phyloP scores from a whole-genome alignment of 2,113 vertebrate species.

The Cyanocitta stelleri region DNA sequence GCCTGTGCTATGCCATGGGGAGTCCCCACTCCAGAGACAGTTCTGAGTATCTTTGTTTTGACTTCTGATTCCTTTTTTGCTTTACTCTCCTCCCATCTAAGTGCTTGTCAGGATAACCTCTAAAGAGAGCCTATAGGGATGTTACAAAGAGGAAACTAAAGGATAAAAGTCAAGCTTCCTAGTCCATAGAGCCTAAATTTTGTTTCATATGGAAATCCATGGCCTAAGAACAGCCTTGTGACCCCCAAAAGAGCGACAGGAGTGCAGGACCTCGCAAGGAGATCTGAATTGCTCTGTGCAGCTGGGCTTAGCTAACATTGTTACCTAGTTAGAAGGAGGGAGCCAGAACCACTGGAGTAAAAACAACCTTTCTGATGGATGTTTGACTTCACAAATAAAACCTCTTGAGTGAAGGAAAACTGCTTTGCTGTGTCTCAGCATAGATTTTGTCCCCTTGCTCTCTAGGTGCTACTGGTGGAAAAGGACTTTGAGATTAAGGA shows the following conservation, averaged over 20 bases:
- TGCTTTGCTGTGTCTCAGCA: not conserved
- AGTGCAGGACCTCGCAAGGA: not conserved
- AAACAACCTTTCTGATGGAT: conserved; percentile 31
- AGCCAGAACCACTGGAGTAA: not conserved
- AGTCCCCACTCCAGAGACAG: not conserved
- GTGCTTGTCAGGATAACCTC: not conserved
- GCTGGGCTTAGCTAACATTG: not conserved
- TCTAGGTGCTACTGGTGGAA: not conserved
- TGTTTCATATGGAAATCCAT: not conserved
- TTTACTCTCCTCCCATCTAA: not conserved
- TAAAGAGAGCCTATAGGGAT: not conserved
- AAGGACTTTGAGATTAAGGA: conserved; percentile 36
- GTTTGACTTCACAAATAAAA: not conserved
- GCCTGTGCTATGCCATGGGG: not conserved
- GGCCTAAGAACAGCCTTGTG: not conserved
- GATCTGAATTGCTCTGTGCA: conserved; percentile 1
- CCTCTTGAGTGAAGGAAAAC: conserved; percentile 20
- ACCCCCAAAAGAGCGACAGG: rapidly evolving
- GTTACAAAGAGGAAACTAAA: not conserved
- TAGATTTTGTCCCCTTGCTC: not conserved
- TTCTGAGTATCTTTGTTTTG: not conserved
- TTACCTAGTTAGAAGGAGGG: not conserved
- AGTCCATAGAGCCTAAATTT: not conserved
- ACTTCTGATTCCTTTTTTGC: not conserved
- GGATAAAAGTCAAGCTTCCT: not conserved